phyloP scores from a whole-genome alignment of 2,797 vertebrate species.

The Cygnus olor region DNA sequence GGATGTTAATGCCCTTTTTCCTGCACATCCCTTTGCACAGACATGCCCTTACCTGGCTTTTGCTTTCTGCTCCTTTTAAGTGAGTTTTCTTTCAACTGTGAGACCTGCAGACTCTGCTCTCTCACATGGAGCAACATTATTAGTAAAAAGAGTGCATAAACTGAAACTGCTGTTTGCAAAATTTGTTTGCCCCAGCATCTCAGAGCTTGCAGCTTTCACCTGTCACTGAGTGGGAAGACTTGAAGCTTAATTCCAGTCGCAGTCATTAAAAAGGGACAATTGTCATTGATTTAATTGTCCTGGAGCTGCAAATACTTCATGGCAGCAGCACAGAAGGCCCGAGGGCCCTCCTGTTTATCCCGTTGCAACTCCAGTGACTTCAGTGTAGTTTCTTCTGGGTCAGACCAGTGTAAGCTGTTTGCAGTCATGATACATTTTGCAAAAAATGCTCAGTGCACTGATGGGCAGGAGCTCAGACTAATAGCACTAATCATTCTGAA shows the following conservation, averaged over 20 bases:
- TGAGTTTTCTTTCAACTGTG: background rate
- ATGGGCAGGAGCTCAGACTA: slow-evolving; percentile 5
- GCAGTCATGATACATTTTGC: background rate
- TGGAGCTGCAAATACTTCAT: background rate
- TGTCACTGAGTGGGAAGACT: background rate
- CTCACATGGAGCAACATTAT: background rate
- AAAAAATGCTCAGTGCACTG: background rate
- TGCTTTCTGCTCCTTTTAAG: slow-evolving; percentile 8
- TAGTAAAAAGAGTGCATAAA: background rate
- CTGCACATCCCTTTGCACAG: background rate
- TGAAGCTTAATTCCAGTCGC: background rate
- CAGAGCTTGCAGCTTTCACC: background rate
- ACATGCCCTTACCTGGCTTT: background rate
- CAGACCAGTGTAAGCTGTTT: slow-evolving; percentile 6
- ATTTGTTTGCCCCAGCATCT: background rate
- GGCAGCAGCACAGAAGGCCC: background rate
- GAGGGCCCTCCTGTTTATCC: background rate
- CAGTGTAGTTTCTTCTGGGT: background rate
- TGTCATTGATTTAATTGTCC: background rate
- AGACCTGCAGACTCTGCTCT: background rate
- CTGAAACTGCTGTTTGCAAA: background rate
- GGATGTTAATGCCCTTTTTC: background rate
- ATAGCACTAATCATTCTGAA: slow-evolving; percentile 45
- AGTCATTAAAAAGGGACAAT: background rate
- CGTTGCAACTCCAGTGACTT: background rate